Percentiles rank a stretch among this genome's conserved stretches.
These are phyloP conservation scores for Bombylius major DNA, from an alignment of 2,888 invertebrate species.

Conservation along the genomic window DNA sequence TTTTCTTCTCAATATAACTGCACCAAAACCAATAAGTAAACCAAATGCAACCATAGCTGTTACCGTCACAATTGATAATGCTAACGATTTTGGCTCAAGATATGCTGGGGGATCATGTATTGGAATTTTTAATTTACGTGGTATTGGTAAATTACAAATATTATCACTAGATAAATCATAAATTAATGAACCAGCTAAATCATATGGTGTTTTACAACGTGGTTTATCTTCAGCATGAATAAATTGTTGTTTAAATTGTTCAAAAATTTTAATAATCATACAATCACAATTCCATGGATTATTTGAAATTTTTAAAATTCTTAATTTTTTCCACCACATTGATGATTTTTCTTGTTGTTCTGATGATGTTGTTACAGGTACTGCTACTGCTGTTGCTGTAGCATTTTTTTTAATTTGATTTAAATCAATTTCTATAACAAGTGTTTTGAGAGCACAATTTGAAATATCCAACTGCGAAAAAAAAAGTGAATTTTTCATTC, in stretches of 20 bases:
- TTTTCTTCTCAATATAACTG: slow-evolving; percentile 12
- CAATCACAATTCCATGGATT: slow-evolving; percentile 57
- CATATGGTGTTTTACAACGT: slow-evolving; percentile 30
- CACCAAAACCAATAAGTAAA: slow-evolving; percentile 15
- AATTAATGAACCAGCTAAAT: slow-evolving; percentile 26
- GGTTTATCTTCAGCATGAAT: slow-evolving; percentile 12
- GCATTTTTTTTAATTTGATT: neutral
- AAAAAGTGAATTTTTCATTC: neutral
- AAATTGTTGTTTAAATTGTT: slow-evolving; percentile 8
- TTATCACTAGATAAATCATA: slow-evolving; percentile 21
- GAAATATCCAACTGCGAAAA: slow-evolving; percentile 47
- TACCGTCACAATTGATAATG: slow-evolving; percentile 15
- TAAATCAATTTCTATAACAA: slow-evolving; percentile 14
- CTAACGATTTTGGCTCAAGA: slow-evolving; percentile 13
- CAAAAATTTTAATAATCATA: slow-evolving; percentile 28
- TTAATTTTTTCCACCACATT: slow-evolving; percentile 38
- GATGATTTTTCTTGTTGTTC: neutral
- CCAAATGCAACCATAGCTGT: slow-evolving; percentile 15
- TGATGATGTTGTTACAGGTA: neutral
- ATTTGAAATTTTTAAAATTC: slow-evolving; percentile 44
- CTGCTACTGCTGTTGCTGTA: neutral
- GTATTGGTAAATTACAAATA: slow-evolving; percentile 7
- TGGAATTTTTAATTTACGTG: slow-evolving; percentile 4
- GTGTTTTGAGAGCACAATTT: slow-evolving; percentile 44
- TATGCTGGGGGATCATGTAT: slow-evolving; percentile 4